Percentiles rank a stretch among this genome's conserved stretches.
Evolutionary conservation across 2,888 invertebrate genomes (phyloP).

Genomic region (Pachliopta kotzebuea): DNA sequence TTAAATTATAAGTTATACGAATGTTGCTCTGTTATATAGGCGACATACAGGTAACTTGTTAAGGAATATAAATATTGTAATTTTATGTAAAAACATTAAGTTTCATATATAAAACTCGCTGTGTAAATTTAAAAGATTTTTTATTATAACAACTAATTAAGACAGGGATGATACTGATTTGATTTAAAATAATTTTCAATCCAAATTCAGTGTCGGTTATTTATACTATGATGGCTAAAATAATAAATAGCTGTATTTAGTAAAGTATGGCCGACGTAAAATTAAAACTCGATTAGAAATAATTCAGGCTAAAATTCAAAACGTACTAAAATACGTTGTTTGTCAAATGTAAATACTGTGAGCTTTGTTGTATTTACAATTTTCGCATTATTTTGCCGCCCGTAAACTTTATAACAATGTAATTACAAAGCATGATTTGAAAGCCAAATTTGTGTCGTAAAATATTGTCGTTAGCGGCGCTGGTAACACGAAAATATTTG

Average conservation of each 20-base stretch:
- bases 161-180: no score
- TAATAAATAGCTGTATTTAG: not conserved
- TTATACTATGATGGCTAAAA: not conserved
- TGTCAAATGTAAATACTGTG: not conserved
- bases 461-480: not conserved
- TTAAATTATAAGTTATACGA: no score
- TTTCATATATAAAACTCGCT: no score
- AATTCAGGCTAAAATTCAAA: not conserved
- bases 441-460: constrained; percentile 17
- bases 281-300: not conserved
- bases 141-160: no score
- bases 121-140: no score
- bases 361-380: constrained; percentile 4
- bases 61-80: no score
- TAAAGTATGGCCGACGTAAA: not conserved
- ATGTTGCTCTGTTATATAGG: no score
- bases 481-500: not conserved
- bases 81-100: no score
- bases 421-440: constrained; percentile 20
- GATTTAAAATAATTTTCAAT: no score
- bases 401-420: constrained; percentile 18
- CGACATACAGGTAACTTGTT: no score
- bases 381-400: constrained; percentile 11
- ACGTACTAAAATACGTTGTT: not conserved
- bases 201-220: not conserved